Conservation (phyloP, 2,888 invertebrate species). For the Nasonia oneida region DNA sequence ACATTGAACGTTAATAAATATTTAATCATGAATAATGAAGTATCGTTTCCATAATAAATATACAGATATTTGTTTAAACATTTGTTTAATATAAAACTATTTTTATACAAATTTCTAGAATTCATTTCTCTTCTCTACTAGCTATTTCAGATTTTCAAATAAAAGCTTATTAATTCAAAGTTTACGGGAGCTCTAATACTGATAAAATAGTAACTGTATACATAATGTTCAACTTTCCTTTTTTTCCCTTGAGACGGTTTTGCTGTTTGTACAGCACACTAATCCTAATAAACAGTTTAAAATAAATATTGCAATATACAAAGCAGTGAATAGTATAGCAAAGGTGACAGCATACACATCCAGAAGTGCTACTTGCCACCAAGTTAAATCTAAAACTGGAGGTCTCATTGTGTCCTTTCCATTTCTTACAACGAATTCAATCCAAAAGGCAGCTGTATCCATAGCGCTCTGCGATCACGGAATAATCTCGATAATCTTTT, state of each 20-base stretch:
- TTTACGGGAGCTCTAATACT: background rate
- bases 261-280: too few relatives aligned
- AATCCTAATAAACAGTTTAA: background rate
- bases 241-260: background rate
- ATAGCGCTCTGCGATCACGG: slow-evolving; percentile 68
- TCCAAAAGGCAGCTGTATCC: slow-evolving; percentile 73
- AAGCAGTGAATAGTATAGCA: background rate
- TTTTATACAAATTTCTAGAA: too few relatives aligned
- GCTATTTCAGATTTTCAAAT: too few relatives aligned
- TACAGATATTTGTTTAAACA: too few relatives aligned
- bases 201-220: background rate
- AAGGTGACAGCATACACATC: slow-evolving; percentile 67
- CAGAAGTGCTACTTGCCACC: slow-evolving; percentile 73
- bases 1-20: too few relatives aligned
- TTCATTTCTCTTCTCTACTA: too few relatives aligned
- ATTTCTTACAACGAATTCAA: slow-evolving; percentile 71
- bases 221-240: background rate
- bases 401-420: slow-evolving; percentile 70
- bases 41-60: too few relatives aligned
- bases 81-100: too few relatives aligned
- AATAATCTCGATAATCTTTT: slow-evolving; percentile 68
- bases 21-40: too few relatives aligned
- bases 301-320: background rate
- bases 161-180: too few relatives aligned
- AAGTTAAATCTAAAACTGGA: slow-evolving; percentile 69